A percentile compares a stretch with the other conserved stretches of the same genome.
Evolutionary conservation across 2,797 vertebrate genomes (phyloP).

Genomic region (Clarias laeviceps): DNA sequence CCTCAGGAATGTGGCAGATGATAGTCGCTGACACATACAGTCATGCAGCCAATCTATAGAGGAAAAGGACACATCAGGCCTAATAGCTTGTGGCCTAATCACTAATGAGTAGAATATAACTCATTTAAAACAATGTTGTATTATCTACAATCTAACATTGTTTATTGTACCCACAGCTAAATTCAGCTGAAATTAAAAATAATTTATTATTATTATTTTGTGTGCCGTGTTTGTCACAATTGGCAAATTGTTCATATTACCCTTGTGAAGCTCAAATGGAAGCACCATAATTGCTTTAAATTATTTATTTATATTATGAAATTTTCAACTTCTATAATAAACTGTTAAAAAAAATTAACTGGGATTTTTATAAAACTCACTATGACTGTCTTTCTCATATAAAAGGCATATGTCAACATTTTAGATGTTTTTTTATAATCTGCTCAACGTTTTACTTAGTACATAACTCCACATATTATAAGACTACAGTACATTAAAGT

Average conservation of each 20-base stretch:
- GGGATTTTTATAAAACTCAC: background rate
- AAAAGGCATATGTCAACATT: conserved; percentile 44
- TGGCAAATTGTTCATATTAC: background rate
- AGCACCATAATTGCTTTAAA: background rate
- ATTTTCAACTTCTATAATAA: background rate
- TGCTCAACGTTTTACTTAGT: conserved; percentile 83
- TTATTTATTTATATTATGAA: background rate
- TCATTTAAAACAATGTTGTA: background rate
- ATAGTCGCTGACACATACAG: conserved; percentile 45
- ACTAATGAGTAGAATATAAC: background rate
- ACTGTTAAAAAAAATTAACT: background rate
- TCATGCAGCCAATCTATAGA: conserved; percentile 24
- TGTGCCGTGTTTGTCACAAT: background rate
- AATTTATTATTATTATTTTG: background rate
- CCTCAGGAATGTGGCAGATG: conserved; percentile 68
- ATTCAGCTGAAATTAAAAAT: background rate
- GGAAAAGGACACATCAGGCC: conserved; percentile 11
- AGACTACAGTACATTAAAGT: conserved; percentile 82
- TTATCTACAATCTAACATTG: background rate
- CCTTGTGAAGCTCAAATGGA: background rate
- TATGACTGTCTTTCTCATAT: background rate
- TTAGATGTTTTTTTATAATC: conserved; percentile 61
- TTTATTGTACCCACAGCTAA: background rate
- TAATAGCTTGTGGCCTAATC: background rate
- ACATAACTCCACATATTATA: conserved; percentile 80